Percentiles rank a stretch among this genome's conserved stretches.
Evolutionary conservation across 2,113 vertebrate genomes (phyloP).

Genomic region (Rhea americana): DNA sequence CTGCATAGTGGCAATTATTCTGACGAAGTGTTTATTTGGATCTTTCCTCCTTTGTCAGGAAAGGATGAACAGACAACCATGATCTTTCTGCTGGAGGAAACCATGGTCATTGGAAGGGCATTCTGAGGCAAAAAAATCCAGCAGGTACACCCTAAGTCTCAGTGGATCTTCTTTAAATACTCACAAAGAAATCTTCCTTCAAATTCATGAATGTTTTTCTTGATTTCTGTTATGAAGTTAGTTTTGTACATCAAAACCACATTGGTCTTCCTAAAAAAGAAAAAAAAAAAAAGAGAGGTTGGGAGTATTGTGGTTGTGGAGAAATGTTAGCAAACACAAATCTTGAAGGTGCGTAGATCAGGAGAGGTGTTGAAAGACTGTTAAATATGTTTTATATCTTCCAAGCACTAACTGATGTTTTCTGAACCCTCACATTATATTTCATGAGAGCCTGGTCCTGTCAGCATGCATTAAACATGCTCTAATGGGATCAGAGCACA

Average conservation of each 20-base stretch:
- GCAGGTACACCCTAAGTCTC: background rate
- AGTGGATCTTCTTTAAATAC: background rate
- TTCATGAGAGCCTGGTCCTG: background rate
- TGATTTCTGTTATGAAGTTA: background rate
- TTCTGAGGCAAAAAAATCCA: background rate
- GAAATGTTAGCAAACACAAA: background rate
- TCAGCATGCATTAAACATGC: background rate
- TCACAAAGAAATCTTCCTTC: background rate
- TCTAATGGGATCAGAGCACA: background rate
- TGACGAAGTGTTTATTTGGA: background rate
- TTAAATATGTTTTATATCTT: background rate
- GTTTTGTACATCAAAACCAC: too few relatives aligned
- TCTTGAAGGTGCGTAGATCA: background rate
- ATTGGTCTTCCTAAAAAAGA: too few relatives aligned
- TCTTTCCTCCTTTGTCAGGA: background rate
- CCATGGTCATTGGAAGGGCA: background rate
- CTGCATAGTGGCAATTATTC: background rate
- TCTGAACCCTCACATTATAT: background rate
- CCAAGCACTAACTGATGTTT: background rate
- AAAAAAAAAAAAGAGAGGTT: background rate
- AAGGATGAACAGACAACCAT: background rate
- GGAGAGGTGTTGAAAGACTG: background rate
- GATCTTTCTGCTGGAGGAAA: background rate
- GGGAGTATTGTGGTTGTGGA: background rate
- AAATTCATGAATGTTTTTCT: background rate